Evolutionary conservation across 1,140 invertebrate species (phyloP).

Genomic region (Theocolax elegans): DNA sequence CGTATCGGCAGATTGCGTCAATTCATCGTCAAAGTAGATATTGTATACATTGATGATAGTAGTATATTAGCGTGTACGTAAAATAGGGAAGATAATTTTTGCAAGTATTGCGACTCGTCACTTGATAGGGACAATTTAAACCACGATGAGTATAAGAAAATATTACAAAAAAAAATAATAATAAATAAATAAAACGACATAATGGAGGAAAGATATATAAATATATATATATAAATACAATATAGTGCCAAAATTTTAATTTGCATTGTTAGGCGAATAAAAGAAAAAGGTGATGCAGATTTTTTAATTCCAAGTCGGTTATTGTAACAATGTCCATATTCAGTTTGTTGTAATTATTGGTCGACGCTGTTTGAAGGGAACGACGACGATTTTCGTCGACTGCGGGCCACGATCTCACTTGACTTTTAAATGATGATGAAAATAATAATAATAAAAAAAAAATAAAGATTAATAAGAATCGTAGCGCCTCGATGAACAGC

Average conservation of each 20-base stretch:
- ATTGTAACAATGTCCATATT: neutral
- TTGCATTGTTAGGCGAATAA: constrained; percentile 18
- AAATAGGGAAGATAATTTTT: constrained; percentile 35
- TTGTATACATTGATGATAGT: constrained; percentile 34
- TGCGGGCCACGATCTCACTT: constrained; percentile 41
- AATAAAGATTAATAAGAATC: constrained; percentile 54
- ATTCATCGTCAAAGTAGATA: constrained; percentile 34
- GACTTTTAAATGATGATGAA: constrained; percentile 39
- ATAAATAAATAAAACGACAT: neutral
- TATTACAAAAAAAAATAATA: neutral
- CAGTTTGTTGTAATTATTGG: constrained; percentile 26
- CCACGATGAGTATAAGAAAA: constrained; percentile 23
- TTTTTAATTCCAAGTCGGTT: neutral
- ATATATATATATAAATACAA: constrained; percentile 16
- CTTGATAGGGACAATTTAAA: constrained; percentile 26
- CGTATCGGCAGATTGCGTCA: constrained; percentile 41
- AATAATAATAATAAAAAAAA: constrained; percentile 35
- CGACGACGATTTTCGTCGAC: constrained; percentile 52
- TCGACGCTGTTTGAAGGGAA: constrained; percentile 56
- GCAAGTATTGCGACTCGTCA: constrained; percentile 24
- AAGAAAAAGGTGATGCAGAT: neutral
- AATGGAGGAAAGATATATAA: neutral
- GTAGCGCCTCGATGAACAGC: constrained; percentile 63
- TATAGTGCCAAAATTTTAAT: constrained; percentile 22
- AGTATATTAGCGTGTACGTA: constrained; percentile 17